Conservation (phyloP, 1,140 invertebrate genomes). For the Tribolium madens region DNA sequence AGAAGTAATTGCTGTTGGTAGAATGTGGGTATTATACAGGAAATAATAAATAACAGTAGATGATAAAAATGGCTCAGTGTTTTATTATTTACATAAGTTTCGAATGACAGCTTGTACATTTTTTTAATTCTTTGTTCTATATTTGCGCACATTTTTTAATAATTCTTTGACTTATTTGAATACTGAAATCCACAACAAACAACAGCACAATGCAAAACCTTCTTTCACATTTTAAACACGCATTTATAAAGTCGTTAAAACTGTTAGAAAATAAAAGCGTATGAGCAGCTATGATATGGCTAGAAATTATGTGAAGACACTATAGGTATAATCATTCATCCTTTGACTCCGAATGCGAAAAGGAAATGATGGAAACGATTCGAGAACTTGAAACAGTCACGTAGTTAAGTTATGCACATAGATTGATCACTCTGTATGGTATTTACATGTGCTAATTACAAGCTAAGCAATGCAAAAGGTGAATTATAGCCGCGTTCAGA, state of each 20-base stretch:
- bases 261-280: too few relatives aligned
- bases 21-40: background rate
- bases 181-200: too few relatives aligned
- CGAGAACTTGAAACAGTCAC: conserved; percentile 32
- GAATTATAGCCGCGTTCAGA: conserved; percentile 46
- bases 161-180: too few relatives aligned
- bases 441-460: conserved; percentile 54
- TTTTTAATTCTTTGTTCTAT: background rate
- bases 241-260: background rate
- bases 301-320: conserved; percentile 11
- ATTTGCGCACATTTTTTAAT: background rate
- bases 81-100: background rate
- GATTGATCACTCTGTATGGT: conserved; percentile 48
- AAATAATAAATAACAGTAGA: background rate
- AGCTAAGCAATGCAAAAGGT: conserved; percentile 43
- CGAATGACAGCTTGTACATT: background rate
- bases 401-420: conserved; percentile 40
- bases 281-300: too few relatives aligned
- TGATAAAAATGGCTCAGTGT: background rate
- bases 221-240: background rate
- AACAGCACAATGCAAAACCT: too few relatives aligned
- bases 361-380: conserved; percentile 36
- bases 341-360: conserved; percentile 11
- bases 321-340: conserved; percentile 10
- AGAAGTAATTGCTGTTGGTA: background rate